A percentile compares a stretch with the other conserved stretches of the same genome.
Evolutionary conservation across 2,797 vertebrate genomes (phyloP).

Genomic region (Epinephelus coioides): DNA sequence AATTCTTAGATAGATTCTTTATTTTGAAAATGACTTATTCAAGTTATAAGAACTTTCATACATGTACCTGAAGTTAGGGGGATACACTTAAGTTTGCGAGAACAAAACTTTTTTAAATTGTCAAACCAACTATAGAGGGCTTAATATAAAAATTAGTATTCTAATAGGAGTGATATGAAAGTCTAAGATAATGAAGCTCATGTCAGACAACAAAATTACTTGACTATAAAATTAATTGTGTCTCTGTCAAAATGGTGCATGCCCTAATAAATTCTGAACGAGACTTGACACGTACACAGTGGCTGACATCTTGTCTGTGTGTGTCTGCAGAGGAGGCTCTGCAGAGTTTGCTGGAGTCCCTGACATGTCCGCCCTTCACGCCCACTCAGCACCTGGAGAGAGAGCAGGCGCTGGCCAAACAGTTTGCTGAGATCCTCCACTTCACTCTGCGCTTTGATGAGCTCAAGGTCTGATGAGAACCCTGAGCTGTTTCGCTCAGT

Average conservation of each 20-base stretch:
- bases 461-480: slow-evolving; percentile 89
- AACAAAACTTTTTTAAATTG: no score
- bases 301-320: slow-evolving; percentile 20
- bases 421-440: slow-evolving; percentile 98
- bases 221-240: no score
- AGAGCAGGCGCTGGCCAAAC: slow-evolving; percentile 97
- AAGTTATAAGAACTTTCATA: no score
- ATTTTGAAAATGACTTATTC: no score
- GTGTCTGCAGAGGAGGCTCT: slow-evolving; percentile 89
- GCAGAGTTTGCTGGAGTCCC: slow-evolving; percentile 92
- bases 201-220: neutral
- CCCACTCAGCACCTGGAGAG: slow-evolving; percentile 98
- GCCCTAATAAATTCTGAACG: neutral
- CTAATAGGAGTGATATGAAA: neutral
- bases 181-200: neutral
- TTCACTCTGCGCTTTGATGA: slow-evolving; percentile 99
- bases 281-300: neutral
- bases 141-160: neutral
- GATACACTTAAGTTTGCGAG: no score
- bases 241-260: neutral
- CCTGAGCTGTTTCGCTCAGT: neutral
- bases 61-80: no score
- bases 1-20: no score
- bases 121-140: no score
- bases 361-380: slow-evolving; percentile 94